These are phyloP conservation scores for Encarsia formosa DNA, from an alignment of 2,888 invertebrate species.

Conservation along the genomic window DNA sequence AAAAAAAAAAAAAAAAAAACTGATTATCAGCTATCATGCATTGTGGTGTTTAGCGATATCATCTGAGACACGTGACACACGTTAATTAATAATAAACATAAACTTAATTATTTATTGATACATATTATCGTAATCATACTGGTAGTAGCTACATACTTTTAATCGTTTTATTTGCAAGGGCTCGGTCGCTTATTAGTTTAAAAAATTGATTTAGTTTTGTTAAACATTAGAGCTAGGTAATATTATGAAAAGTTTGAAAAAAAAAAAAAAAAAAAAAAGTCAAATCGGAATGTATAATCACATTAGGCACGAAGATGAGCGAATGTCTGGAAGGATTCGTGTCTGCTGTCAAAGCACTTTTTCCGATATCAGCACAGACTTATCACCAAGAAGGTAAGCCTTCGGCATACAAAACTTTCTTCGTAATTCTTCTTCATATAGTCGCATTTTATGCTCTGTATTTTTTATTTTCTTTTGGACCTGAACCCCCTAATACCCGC, in stretches of 20 bases:
- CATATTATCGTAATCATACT: too few relatives aligned
- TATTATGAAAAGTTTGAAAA: too few relatives aligned
- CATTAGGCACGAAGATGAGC: slow-evolving; percentile 50
- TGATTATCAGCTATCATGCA: slow-evolving; percentile 26
- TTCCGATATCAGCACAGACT: slow-evolving; percentile 49
- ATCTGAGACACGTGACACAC: slow-evolving; percentile 15
- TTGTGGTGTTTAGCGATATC: slow-evolving; percentile 13
- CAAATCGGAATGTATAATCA: slow-evolving; percentile 45
- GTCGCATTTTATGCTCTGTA: slow-evolving; percentile 39
- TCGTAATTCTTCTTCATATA: slow-evolving; percentile 38
- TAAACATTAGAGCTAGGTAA: slow-evolving; percentile 33
- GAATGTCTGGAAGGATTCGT: slow-evolving; percentile 51
- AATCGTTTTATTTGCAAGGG: slow-evolving; percentile 19
- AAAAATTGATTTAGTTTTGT: slow-evolving; percentile 19
- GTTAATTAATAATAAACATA: slow-evolving; percentile 11
- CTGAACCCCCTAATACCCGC: too few relatives aligned
- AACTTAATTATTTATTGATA: slow-evolving; percentile 4
- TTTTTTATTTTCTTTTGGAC: slow-evolving; percentile 33
- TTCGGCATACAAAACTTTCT: slow-evolving; percentile 43
- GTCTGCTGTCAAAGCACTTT: slow-evolving; percentile 50
- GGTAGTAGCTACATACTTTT: slow-evolving; percentile 22
- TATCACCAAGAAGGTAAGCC: slow-evolving; percentile 50
- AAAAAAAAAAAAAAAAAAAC: too few relatives aligned
- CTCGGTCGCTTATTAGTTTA: slow-evolving; percentile 27
- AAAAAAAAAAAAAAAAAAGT: slow-evolving; percentile 39